Evolutionary conservation across 2,888 invertebrate genomes (phyloP).

Genomic region (Cosmopolites sordidus): DNA sequence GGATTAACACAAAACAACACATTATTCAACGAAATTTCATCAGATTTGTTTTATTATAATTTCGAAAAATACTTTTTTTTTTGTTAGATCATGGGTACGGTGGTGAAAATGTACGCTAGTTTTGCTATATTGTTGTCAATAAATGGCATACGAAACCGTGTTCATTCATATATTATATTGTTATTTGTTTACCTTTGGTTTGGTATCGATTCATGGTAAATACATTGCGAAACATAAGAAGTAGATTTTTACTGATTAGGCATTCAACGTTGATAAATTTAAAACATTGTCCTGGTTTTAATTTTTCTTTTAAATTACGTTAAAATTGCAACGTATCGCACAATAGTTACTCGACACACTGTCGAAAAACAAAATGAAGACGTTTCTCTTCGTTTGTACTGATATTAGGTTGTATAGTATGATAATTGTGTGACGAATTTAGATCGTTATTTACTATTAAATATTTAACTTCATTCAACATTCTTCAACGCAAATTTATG

Average conservation of each 20-base stretch:
- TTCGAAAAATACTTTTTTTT: too few species aligned
- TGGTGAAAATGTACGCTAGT: too few species aligned
- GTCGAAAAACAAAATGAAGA: too few species aligned
- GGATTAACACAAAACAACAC: constrained; percentile 7
- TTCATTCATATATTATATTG: constrained; percentile 23
- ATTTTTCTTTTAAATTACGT: not conserved
- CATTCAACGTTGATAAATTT: constrained; percentile 5
- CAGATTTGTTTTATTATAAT: constrained; percentile 12
- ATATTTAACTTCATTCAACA: too few species aligned
- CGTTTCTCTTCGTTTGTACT: too few species aligned
- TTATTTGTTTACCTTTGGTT: constrained; percentile 23
- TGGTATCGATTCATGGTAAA: constrained; percentile 14
- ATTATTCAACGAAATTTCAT: constrained; percentile 18
- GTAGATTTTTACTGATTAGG: constrained; percentile 26
- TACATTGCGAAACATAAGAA: constrained; percentile 22
- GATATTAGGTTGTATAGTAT: too few species aligned
- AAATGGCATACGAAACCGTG: not conserved
- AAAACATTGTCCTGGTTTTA: not conserved
- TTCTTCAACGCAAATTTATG: too few species aligned
- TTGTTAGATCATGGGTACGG: too few species aligned
- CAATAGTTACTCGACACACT: not conserved
- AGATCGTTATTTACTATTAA: too few species aligned
- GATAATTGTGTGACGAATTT: too few species aligned
- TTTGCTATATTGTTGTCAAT: constrained; percentile 6
- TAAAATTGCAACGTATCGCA: not conserved